These are phyloP conservation scores for Podabrus alpinus DNA, from an alignment of 2,888 invertebrate species.

Conservation along the genomic window DNA sequence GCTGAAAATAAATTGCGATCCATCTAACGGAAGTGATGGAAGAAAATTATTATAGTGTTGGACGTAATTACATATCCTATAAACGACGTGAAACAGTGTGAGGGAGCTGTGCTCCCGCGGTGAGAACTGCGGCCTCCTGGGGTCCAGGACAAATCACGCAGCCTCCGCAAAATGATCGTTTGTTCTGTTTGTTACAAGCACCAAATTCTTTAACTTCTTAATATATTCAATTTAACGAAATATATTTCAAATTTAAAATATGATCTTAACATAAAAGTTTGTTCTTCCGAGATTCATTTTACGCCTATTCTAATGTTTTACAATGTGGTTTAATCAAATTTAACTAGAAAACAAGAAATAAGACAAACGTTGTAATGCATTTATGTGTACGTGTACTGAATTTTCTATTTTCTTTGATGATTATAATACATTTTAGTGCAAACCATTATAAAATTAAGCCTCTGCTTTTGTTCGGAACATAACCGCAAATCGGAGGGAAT, in stretches of 20 bases:
- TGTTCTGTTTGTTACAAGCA: conserved; percentile 12
- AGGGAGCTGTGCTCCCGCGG: conserved; percentile 30
- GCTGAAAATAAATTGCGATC: conserved; percentile 16
- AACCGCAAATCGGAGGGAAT: conserved; percentile 12
- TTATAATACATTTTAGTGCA: conserved; percentile 40
- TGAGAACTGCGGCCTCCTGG: conserved; percentile 31
- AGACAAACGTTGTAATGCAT: conserved; percentile 44
- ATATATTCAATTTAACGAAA: conserved; percentile 2
- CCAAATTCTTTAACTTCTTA: not conserved
- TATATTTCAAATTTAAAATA: not conserved
- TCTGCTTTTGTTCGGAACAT: conserved; percentile 9
- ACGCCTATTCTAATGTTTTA: conserved; percentile 33
- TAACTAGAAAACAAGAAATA: conserved; percentile 57
- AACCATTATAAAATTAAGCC: conserved; percentile 5
- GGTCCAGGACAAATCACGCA: conserved; percentile 31
- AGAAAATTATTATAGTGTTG: conserved; percentile 41
- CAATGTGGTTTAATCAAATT: conserved; percentile 58
- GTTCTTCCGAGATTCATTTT: not conserved
- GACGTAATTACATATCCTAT: conserved; percentile 41
- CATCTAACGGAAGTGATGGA: conserved; percentile 39
- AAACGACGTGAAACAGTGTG: conserved; percentile 30
- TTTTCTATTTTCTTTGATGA: conserved; percentile 39
- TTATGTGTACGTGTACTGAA: conserved; percentile 43
- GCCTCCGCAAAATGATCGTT: conserved; percentile 30
- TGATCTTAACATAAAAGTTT: not conserved